Percentiles rank a stretch among this genome's conserved stretches.
Conservation (phyloP, 2,888 invertebrate species). For the Cataglyphis rosenhaueri region DNA sequence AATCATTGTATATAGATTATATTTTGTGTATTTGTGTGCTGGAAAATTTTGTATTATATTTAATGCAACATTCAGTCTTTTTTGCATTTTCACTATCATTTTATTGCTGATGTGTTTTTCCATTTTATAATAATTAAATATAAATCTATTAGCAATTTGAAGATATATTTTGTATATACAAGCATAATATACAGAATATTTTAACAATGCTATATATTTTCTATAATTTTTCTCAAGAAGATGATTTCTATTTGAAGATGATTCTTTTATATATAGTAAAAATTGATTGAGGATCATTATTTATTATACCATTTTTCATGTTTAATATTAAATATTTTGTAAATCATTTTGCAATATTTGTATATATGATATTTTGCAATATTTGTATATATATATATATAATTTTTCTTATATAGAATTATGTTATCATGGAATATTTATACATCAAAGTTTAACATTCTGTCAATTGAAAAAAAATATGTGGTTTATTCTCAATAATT, state of each 20-base stretch:
- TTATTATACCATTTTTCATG: not conserved
- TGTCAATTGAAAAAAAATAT: not conserved
- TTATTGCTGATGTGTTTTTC: conserved; percentile 17
- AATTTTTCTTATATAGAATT: not conserved
- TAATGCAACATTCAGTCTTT: not conserved
- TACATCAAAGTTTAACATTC: not conserved
- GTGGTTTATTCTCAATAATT: not conserved
- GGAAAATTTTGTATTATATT: conserved; percentile 1
- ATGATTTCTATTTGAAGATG: not conserved
- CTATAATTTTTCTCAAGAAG: not conserved
- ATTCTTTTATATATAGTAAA: not conserved
- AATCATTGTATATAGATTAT: not conserved
- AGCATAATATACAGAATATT: not conserved
- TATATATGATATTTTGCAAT: not conserved
- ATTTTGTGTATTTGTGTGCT: conserved; percentile 3
- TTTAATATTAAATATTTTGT: conserved; percentile 5
- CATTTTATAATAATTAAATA: not conserved
- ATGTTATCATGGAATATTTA: not conserved
- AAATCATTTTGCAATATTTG: not conserved
- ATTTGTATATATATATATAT: too few species aligned
- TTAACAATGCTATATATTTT: not conserved
- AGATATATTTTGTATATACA: not conserved
- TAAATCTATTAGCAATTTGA: not conserved
- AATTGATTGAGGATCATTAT: not conserved
- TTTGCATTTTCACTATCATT: conserved; percentile 19